These are phyloP conservation scores for Crocidura indochinensis DNA, from an alignment of 2,797 vertebrate species.

Conservation along the genomic window DNA sequence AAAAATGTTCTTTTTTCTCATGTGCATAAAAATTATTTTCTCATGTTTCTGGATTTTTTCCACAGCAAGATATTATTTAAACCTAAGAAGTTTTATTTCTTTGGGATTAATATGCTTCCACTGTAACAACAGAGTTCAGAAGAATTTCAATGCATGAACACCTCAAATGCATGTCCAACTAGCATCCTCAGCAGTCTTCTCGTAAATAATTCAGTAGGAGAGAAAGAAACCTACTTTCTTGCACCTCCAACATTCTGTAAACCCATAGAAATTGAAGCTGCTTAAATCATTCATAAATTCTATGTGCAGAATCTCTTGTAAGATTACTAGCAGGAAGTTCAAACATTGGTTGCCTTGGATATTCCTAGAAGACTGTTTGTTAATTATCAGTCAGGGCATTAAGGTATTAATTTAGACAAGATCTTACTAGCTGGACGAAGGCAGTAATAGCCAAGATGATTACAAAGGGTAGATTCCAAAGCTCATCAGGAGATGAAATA, in stretches of 20 bases:
- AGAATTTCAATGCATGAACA: neutral
- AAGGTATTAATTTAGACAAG: slow-evolving; percentile 52
- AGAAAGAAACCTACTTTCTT: slow-evolving; percentile 53
- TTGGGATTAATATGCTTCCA: slow-evolving; percentile 47
- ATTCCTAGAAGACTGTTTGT: slow-evolving; percentile 67
- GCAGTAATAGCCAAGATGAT: neutral
- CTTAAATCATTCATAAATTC: slow-evolving; percentile 71
- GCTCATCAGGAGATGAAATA: slow-evolving; percentile 7
- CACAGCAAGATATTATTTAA: slow-evolving; percentile 31
- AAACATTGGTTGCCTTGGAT: slow-evolving; percentile 53
- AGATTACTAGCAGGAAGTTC: slow-evolving; percentile 60
- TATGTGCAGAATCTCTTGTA: neutral
- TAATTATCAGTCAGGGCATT: slow-evolving; percentile 47
- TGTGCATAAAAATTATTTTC: slow-evolving; percentile 46
- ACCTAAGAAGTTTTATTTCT: slow-evolving; percentile 49
- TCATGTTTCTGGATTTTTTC: slow-evolving; percentile 46
- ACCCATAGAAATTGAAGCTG: slow-evolving; percentile 65
- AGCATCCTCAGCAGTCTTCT: slow-evolving; percentile 45
- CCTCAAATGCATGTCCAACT: slow-evolving; percentile 41
- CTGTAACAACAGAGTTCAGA: slow-evolving; percentile 52
- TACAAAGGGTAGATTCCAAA: slow-evolving; percentile 24
- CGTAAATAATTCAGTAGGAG: slow-evolving; percentile 57
- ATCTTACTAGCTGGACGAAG: slow-evolving; percentile 39
- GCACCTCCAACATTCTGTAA: slow-evolving; percentile 58
- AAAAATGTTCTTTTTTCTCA: slow-evolving; percentile 28